Evolutionary conservation across 2,797 vertebrate genomes (phyloP), one percentile per base, ranked within the genome.

Genomic region (Amphiprion clarkii): DNA sequence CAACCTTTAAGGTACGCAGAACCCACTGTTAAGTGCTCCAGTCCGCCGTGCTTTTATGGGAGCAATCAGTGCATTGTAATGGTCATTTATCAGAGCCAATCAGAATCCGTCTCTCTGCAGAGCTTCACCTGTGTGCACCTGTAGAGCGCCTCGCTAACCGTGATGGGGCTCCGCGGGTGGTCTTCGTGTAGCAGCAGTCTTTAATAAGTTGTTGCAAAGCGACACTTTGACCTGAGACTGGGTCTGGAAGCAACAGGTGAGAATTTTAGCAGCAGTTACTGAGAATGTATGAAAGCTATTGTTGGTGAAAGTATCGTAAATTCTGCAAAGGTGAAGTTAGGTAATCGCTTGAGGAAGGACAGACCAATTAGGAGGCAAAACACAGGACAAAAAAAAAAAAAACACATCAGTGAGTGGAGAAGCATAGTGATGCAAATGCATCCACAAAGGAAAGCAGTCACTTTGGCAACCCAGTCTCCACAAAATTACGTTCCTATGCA

Each of bases 11-110:
- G 63, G 40, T 62, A 52, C 68, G 76, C 48, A 48, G 23, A 42
- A 46, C 17, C 55, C 46, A 46, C 46, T 16, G 52, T 55, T 71
- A 79, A 82, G 65, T 73, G 68, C 55, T 57, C 48, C n/a, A 4
- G 14, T 40, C 46, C 63, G 53, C 4, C 55, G 5, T 66, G 67
- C 19, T 59, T 79, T 67, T 51, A 71, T 56, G 25, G 64, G 51
- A 29, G 67, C 79, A 86, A 85, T 90, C 85, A 84, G 77, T 1
- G 27, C 68, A 60, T 39, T 51, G 33, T 80, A 80, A 81, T 71
- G 69, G 78, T 57, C 60, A 73, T 53, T 71, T 53, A 56, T 68
- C 60, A 74, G 9, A 59, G 46, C 21, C 25, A 75, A 74, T 70
- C 62, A 67, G 16, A 51, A 80, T 72, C 23, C 40, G 56, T 49